Percentiles rank a stretch among this genome's conserved stretches.
Evolutionary conservation across 2,113 vertebrate species (phyloP).

Genomic region (Cinclus mexicanus): DNA sequence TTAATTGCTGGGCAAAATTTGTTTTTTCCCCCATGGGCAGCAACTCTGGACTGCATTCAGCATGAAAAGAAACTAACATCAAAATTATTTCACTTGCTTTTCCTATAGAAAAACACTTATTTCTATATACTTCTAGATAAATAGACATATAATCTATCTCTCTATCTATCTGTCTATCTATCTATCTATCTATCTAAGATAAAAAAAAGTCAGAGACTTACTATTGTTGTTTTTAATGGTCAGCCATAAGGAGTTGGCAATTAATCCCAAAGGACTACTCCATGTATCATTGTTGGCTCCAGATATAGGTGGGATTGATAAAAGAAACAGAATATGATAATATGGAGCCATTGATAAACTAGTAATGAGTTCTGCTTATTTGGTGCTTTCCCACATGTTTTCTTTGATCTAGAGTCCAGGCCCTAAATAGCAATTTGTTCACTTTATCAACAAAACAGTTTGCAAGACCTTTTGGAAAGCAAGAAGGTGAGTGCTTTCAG

Average conservation of each 20-base stretch:
- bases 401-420: background rate
- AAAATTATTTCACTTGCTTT: background rate
- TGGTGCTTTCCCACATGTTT: background rate
- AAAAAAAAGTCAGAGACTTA: background rate
- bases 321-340: background rate
- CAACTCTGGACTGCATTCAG: background rate
- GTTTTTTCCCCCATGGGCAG: background rate
- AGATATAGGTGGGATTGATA: slow-evolving; percentile 6
- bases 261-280: background rate
- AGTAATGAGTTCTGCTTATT: slow-evolving; percentile 34
- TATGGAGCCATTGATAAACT: background rate
- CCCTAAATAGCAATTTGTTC: slow-evolving; percentile 29
- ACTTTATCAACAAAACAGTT: background rate
- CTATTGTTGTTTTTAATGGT: background rate
- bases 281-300: background rate
- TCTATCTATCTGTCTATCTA: too few relatives aligned
- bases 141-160: too few relatives aligned
- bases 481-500: background rate
- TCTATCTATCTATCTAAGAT: too few relatives aligned
- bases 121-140: too few relatives aligned
- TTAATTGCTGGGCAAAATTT: background rate
- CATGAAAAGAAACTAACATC: background rate
- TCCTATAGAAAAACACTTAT: background rate
- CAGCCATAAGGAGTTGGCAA: background rate
- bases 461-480: background rate